These are phyloP conservation scores for Scyliorhinus canicula DNA, from an alignment of 2,797 vertebrate genomes.

Conservation along the genomic window DNA sequence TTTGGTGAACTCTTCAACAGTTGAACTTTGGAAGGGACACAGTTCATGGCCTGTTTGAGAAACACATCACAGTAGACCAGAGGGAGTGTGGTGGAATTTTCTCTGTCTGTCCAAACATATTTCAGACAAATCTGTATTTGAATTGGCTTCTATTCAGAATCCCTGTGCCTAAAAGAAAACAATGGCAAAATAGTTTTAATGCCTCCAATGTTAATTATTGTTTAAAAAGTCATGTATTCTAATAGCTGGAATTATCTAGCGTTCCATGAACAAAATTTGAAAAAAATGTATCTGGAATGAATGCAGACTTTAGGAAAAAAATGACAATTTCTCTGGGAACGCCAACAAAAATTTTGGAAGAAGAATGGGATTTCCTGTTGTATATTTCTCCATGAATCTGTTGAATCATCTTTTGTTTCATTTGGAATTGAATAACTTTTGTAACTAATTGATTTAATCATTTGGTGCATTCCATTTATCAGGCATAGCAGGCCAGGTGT, in stretches of 20 bases:
- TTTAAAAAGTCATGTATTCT: slow-evolving; percentile 17
- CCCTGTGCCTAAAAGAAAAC: slow-evolving; percentile 30
- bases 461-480: slow-evolving; percentile 54
- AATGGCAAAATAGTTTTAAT: slow-evolving; percentile 35
- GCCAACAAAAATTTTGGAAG: slow-evolving; percentile 66
- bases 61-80: slow-evolving; percentile 22
- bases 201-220: slow-evolving; percentile 23
- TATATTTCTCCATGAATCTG: slow-evolving; percentile 60
- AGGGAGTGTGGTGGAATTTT: slow-evolving; percentile 37
- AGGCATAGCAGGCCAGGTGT: slow-evolving; percentile 94
- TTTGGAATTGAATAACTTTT: slow-evolving; percentile 56
- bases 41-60: slow-evolving; percentile 38
- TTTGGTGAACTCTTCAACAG: slow-evolving; percentile 34
- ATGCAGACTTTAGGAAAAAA: slow-evolving; percentile 63
- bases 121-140: slow-evolving; percentile 38
- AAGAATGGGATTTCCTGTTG: slow-evolving; percentile 70
- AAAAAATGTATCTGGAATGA: slow-evolving; percentile 75
- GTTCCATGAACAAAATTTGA: slow-evolving; percentile 61
- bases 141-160: slow-evolving; percentile 32
- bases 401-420: slow-evolving; percentile 59
- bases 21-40: slow-evolving; percentile 35
- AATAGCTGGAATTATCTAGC: slow-evolving; percentile 24
- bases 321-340: slow-evolving; percentile 67
- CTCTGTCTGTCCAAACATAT: slow-evolving; percentile 38
- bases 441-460: slow-evolving; percentile 60